Evolutionary conservation across 2,797 vertebrate species (phyloP).

Genomic region (Eulemur coronatus): DNA sequence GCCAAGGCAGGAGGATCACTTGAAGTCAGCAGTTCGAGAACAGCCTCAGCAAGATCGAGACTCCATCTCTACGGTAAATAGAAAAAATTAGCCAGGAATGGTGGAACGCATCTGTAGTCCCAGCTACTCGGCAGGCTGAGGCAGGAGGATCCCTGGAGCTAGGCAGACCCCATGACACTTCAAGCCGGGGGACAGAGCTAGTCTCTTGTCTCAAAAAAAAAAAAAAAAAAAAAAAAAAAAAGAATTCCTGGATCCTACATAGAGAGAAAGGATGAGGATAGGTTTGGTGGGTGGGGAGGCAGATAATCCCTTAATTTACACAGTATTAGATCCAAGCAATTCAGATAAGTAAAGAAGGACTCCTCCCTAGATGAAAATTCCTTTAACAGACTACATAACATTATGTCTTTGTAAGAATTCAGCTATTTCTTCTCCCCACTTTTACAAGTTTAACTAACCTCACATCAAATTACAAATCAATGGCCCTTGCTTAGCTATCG

Average conservation of each 20-base stretch:
- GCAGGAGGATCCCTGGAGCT: no score
- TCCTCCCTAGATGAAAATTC: background rate
- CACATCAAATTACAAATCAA: background rate
- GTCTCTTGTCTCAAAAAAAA: no score
- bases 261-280: background rate
- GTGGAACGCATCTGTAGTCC: no score
- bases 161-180: no score
- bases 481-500: background rate
- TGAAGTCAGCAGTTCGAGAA: no score
- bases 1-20: no score
- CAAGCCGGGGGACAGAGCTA: no score
- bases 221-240: no score
- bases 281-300: background rate
- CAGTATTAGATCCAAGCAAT: background rate
- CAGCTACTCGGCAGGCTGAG: no score
- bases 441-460: background rate
- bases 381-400: background rate
- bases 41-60: no score
- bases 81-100: no score
- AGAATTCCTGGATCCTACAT: background rate
- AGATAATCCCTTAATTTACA: background rate
- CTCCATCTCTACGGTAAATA: no score
- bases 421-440: background rate
- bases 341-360: background rate
- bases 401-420: background rate